Evolutionary conservation across 2,797 vertebrate genomes (phyloP), one percentile per base, ranked within the genome.

Genomic region (Tenualosa thibaudeaui): DNA sequence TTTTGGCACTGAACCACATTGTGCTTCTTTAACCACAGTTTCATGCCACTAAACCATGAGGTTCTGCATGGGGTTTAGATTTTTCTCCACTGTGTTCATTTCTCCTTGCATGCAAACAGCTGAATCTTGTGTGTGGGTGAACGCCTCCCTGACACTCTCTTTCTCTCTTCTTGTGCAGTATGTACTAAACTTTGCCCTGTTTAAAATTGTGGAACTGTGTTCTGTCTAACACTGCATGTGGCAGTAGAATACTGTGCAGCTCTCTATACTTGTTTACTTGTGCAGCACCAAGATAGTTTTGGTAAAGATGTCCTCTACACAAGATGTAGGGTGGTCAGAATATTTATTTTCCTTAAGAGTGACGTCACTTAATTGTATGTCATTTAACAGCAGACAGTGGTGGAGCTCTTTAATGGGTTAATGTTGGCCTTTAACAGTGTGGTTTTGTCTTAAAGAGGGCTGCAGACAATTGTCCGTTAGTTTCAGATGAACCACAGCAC

Each of bases 1-100:
- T 78, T 78, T 78, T n/a, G 40, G 26, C 46, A 17, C 71, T 78
- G 40, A 78, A 78, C 15, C 71, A 78, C 43, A 19, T 78, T 78
- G 40, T 78, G 68, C 68, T 75, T 10, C 9, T 7, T 9, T 65
- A 3, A 65, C 65, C 40, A 71, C 26, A 71, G 65, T 71, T 13
- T 71, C 71, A 78, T 43, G 71, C 71, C 71, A 43, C 71, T 43
- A 78, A 78, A 78, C 15, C 40, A 78, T 37, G 5, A 78, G 71
- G 6, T 78, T 43, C 40, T 46, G 40, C 71, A 71, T 78, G 17
- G 37, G 19, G 40, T 78, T 78, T 43, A 46, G 71, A 46, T 22
- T 78, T 46, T 17, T 78, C 40, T 46, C 71, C 71, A 46, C 37
- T 46, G 17, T 1, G 6, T 19, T 22, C 40, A 22, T 78, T 7